Evolutionary conservation across 37 sponge, comb jelly and placozoan species (phyloP).

Genomic region (Ephydatia muelleri): DNA sequence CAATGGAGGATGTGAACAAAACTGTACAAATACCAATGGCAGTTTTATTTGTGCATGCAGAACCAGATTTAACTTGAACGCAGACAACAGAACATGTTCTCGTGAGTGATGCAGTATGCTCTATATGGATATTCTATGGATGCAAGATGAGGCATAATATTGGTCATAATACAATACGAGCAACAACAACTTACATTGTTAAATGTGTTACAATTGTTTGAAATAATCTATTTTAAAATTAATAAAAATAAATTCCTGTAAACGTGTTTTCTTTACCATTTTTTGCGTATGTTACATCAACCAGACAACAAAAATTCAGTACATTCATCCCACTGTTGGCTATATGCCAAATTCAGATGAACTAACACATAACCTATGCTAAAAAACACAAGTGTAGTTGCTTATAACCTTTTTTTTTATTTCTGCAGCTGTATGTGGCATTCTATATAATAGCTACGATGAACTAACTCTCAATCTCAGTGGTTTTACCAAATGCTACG

Average conservation of each 20-base stretch:
- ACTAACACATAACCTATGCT: neutral
- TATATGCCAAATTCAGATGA: neutral
- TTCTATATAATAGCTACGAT: too few species aligned
- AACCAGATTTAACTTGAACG: constrained; percentile 2
- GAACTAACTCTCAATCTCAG: too few species aligned
- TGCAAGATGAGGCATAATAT: neutral
- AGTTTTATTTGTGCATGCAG: constrained; percentile 22
- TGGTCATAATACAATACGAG: neutral
- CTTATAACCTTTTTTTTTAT: too few species aligned
- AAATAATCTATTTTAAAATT: too few species aligned
- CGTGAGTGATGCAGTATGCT: neutral
- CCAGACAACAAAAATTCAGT: neutral
- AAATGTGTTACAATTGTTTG: too few species aligned
- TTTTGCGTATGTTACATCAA: neutral
- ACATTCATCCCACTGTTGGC: constrained; percentile 8
- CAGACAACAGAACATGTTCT: neutral
- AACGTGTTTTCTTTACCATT: too few species aligned
- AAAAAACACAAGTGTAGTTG: too few species aligned
- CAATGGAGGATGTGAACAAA: constrained; percentile 47
- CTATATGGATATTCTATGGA: too few species aligned
- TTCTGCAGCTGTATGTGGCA: too few species aligned
- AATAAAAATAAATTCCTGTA: too few species aligned
- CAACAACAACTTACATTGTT: too few species aligned
- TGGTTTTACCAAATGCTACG: too few species aligned
- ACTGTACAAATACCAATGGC: constrained; percentile 33